Evolutionary conservation across 2,888 invertebrate genomes (phyloP).

Genomic region (Apocheima hispidaria): DNA sequence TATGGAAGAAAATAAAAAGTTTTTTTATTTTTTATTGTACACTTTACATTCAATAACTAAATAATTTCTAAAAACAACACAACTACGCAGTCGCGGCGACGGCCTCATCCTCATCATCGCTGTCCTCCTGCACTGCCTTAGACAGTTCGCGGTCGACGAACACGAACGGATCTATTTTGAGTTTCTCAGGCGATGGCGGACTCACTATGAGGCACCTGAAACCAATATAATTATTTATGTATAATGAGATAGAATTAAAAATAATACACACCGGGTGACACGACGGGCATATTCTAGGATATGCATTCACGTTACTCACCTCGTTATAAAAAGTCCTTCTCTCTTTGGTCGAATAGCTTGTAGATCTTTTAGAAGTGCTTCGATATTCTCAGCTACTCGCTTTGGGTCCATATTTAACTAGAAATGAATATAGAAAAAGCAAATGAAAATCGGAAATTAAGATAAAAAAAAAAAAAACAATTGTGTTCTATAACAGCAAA

Average conservation of each 20-base stretch:
- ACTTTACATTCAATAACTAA: slow-evolving; percentile 48
- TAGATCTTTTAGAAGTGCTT: slow-evolving; percentile 88
- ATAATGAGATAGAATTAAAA: not conserved
- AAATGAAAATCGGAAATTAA: not conserved
- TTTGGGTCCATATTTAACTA: slow-evolving; percentile 91
- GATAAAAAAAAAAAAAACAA: too few species aligned
- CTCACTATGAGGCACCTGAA: slow-evolving; percentile 87
- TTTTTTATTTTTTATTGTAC: slow-evolving; percentile 25
- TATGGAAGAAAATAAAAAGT: not conserved
- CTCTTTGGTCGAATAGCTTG: slow-evolving; percentile 88
- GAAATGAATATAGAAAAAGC: slow-evolving; percentile 46
- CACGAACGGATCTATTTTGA: slow-evolving; percentile 89
- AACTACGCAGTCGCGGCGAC: slow-evolving; percentile 60
- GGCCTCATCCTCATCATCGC: slow-evolving; percentile 75
- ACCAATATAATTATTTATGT: slow-evolving; percentile 9
- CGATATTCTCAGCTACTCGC: slow-evolving; percentile 91
- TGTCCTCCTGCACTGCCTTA: slow-evolving; percentile 75
- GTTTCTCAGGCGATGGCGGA: slow-evolving; percentile 88
- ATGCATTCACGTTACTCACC: slow-evolving; percentile 66
- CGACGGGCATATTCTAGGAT: not conserved
- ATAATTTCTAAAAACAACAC: slow-evolving; percentile 40
- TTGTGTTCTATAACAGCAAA: too few species aligned
- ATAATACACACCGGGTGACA: not conserved
- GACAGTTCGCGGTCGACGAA: slow-evolving; percentile 73
- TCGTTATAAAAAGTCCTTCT: slow-evolving; percentile 89